Percentiles rank a stretch among this genome's conserved stretches.
phyloP scores from a whole-genome alignment of 2,888 invertebrate species.

The Alloplasta piceator region DNA sequence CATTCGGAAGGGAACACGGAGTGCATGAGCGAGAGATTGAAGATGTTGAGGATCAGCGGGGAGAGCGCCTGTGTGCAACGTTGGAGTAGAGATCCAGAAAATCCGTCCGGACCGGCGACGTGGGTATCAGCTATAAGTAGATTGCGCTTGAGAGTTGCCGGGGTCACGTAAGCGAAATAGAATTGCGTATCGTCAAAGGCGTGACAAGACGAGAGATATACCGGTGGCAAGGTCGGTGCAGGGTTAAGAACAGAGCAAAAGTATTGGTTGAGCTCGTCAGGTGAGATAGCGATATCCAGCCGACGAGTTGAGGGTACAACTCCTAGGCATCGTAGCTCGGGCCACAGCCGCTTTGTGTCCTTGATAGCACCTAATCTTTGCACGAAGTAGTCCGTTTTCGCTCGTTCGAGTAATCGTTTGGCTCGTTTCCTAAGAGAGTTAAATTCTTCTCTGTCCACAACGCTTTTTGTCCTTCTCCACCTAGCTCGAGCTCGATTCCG shows the following conservation, averaged over 20 bases:
- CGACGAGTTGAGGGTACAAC: neutral
- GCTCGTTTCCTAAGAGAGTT: neutral
- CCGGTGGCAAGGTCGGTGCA: too few relatives aligned
- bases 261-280: neutral
- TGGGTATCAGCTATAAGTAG: neutral
- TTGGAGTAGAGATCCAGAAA: neutral
- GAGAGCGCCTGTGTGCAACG: neutral
- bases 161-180: neutral
- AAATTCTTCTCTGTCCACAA: neutral
- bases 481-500: neutral
- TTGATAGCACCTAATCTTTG: too few relatives aligned
- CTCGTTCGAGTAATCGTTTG: neutral
- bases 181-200: neutral
- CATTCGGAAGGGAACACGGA: neutral
- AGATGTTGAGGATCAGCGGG: neutral
- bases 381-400: neutral
- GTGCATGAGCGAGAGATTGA: neutral
- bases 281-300: neutral
- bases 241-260: neutral
- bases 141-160: neutral
- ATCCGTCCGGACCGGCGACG: constrained; percentile 1
- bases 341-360: neutral
- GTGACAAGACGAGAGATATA: neutral
- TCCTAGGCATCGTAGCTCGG: too few relatives aligned
- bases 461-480: neutral